phyloP scores from a whole-genome alignment of 2,113 vertebrate genomes.

The Tachuris rubrigastra region DNA sequence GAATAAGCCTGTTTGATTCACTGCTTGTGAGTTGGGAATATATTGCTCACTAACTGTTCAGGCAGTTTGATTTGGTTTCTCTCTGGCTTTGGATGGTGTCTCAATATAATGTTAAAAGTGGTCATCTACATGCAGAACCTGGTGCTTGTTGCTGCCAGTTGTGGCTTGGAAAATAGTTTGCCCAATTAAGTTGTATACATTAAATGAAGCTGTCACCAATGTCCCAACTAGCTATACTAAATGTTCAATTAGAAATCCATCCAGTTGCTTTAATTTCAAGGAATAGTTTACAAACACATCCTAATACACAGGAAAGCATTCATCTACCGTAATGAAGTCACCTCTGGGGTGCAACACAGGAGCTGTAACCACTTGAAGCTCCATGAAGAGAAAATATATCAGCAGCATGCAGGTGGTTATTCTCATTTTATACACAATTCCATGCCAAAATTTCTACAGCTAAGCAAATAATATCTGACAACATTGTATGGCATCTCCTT shows the following conservation, averaged over 20 bases:
- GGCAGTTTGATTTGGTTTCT: neutral
- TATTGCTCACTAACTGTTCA: neutral
- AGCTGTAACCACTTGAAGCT: neutral
- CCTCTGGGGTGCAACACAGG: neutral
- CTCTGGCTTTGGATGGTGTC: neutral
- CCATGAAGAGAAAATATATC: neutral
- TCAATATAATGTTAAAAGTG: neutral
- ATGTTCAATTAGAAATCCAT: neutral
- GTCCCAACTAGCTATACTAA: neutral
- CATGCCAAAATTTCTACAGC: neutral
- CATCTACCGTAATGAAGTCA: neutral
- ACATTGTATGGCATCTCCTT: neutral
- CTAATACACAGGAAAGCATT: neutral
- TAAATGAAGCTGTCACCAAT: neutral
- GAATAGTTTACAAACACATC: neutral
- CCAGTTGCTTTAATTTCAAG: neutral
- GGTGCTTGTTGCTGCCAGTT: neutral
- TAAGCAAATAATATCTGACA: neutral
- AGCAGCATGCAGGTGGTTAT: neutral
- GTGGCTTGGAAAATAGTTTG: neutral
- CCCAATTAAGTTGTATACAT: neutral
- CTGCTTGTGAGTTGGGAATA: neutral
- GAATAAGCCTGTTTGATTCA: neutral
- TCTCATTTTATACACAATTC: neutral
- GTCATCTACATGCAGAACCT: neutral